Conservation (phyloP, 2,113 vertebrate species). For the Delphinus delphis region DNA sequence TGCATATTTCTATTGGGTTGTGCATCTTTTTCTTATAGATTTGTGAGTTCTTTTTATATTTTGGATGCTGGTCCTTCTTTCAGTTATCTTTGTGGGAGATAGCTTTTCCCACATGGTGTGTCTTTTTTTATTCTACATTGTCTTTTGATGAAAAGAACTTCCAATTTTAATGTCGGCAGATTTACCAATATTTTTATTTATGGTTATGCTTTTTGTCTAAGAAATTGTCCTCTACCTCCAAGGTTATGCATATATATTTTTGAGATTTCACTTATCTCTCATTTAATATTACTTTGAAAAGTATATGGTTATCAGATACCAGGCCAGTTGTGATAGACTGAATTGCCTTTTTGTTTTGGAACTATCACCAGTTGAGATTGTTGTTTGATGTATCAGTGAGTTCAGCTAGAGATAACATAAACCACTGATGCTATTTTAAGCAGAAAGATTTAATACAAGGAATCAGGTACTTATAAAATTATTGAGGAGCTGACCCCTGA, state of each 20-base stretch:
- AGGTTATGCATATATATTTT: neutral
- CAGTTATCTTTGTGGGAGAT: neutral
- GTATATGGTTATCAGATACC: neutral
- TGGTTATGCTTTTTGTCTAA: neutral
- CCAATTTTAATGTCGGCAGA: neutral
- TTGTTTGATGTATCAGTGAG: neutral
- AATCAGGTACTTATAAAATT: neutral
- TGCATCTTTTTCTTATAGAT: neutral
- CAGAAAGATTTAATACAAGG: neutral
- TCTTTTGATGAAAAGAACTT: neutral
- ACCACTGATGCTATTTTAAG: neutral
- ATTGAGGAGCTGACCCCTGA: neutral
- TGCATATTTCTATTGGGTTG: neutral
- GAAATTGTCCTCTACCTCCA: neutral
- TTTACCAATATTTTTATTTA: slow-evolving; percentile 12
- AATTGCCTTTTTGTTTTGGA: neutral
- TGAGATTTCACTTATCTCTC: neutral
- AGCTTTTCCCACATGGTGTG: neutral
- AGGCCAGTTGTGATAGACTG: neutral
- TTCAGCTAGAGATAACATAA: neutral
- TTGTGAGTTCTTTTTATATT: neutral
- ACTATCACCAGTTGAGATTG: neutral
- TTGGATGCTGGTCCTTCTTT: neutral
- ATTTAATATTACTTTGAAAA: neutral
- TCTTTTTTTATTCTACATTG: neutral